Percentiles rank a stretch among this genome's conserved stretches.
Conservation (phyloP, 1,140 invertebrate genomes). For the Nilaparvata lugens region DNA sequence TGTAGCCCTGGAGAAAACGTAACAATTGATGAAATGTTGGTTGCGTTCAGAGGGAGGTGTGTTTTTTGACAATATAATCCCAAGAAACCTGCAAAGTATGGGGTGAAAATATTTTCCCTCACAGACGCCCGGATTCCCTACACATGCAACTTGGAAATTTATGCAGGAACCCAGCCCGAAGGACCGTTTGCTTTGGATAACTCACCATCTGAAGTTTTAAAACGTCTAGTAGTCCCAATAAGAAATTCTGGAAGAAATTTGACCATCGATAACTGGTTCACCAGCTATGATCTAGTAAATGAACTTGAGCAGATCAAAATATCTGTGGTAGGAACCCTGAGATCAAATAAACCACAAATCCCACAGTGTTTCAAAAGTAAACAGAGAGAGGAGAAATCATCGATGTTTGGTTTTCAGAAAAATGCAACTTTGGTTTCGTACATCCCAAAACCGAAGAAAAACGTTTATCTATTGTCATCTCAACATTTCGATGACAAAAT, state of each 20-base stretch:
- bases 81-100: not conserved
- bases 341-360: not conserved
- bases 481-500: not conserved
- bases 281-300: not conserved
- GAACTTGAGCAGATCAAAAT: not conserved
- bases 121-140: not conserved
- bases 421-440: not conserved
- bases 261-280: not conserved
- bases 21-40: not conserved
- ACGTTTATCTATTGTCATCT: not conserved
- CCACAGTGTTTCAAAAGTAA: not conserved
- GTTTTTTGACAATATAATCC: not conserved
- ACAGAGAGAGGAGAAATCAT: not conserved
- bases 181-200: not conserved
- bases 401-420: not conserved
- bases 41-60: not conserved
- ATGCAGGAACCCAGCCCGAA: not conserved
- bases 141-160: not conserved
- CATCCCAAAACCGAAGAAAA: not conserved
- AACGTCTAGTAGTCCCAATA: not conserved
- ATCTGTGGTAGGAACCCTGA: not conserved
- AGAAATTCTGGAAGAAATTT: not conserved
- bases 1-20: not conserved
- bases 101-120: not conserved
- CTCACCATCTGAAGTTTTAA: not conserved